Evolutionary conservation across 2,113 vertebrate genomes (phyloP), one percentile per base, ranked within the genome.

Genomic region (Atherinomorus stipes): DNA sequence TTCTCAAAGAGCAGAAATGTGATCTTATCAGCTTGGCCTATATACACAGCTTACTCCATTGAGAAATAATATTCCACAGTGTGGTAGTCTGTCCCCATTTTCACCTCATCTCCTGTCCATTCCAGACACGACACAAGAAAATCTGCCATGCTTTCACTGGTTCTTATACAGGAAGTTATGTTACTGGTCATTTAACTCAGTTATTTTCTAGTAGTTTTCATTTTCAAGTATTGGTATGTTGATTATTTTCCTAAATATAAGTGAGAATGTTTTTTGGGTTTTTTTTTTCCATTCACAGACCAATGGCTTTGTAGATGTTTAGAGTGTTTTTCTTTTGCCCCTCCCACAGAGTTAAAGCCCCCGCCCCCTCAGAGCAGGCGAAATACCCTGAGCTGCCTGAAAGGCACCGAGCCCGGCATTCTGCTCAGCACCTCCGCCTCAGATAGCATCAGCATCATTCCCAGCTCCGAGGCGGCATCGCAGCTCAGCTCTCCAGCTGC

Each of bases 401-500:
- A 93, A 71, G 94, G 92, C 53, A 94, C 81, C 0, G 85, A 86
- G 63, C 50, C 74, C 57, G 57, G 50, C 78, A 90, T 91, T 38
- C 92, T 94, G 52, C 88, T 85, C 50, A 83, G 85, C 21, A n/a
- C 77, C 80, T 52, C 91, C 5, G 74, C 78, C 21, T 50, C 91
- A 0, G 94, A 94, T 70, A 94, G 94, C 62, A 85, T 97, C 25
- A 95, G 96, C 52, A 94, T 96, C 83, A 88, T 96, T 4, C 94
- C 94, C 54, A 94, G 95, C 72, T 94, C 95, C 0, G 97, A 97
- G 58, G 93, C 71, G 0, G 90, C 95, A 0, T 94, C 91, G 0
- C 95, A 96, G 81, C 92, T 96, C 76, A 96, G 93, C 92, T 96
- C 96, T 38, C 96, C 96, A 0, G 89, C 93, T 0, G 91, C 76